Base-by-base conservation (phyloP, 2,888 invertebrate species). In the Apodemia zela region DNA sequence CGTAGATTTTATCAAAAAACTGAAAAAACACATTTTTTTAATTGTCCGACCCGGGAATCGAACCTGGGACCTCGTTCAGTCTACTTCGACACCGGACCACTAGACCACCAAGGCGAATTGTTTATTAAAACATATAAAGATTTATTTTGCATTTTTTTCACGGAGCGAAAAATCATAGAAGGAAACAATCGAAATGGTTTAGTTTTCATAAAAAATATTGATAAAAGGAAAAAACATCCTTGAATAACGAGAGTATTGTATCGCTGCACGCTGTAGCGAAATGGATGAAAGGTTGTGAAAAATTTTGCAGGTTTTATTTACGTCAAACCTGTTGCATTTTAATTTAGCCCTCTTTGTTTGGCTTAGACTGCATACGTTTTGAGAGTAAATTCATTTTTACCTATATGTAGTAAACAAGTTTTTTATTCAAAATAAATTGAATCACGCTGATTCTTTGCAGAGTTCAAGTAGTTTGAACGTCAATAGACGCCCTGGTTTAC, bases 241-340 rank as follows among this genome's bases (percentile, higher is more conserved):
- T 25, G 54, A 54, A 54, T 54, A 54, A 54, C 54, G 21, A 25
- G 54, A 25, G 54, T 21, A 54, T 54, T 54, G 54, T 54, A 54
- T 4, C 15, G 54, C 11, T 21, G 42, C 42, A 42, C 15, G 13
- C 21, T 54, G 54, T 54, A 29, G 54, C 29, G 29, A n/a, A 25
- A 29, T 29, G 29, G 54, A 57, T 57, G 54, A 57, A 57, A 57
- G 54, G 54, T 57, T 57, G 54, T 57, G 25, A 57, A 57, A 54
- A 25, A 25, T 29, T 29, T 25, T 29, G n/a, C 29, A 8, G n/a
- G 54, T 57, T 57, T 57, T 57, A 57, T 57, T 57, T 57, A 47
- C 45, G 45, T 15, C 25, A 57, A 57, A 57, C 54, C 54, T 57
- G 54, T 57, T 57, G 54, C 54, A 25, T 57, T 57, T 57, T 57